Evolutionary conservation across 2,797 vertebrate species (phyloP), one percentile per base, ranked within the genome.

Genomic region (Micropoecilia bifurca): DNA sequence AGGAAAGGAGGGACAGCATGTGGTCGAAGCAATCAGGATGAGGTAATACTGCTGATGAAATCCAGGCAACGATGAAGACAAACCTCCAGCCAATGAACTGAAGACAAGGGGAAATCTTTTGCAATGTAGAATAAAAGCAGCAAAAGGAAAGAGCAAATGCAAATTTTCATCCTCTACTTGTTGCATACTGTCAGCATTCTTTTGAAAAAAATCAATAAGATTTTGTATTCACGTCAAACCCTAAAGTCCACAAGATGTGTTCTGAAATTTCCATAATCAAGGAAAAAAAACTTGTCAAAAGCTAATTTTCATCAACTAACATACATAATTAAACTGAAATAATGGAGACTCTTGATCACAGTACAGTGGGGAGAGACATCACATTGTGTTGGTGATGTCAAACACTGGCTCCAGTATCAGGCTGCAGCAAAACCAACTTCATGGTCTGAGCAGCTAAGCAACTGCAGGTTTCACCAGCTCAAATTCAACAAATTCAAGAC

Each of bases 1-100:
- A 41, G 63, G 63, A 41, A 12, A 61, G 30, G 28, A 73, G 30
- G 28, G 46, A 48, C 12, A 33, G 16, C 45, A 72, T 47, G 69
- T 46, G 14, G 43, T 45, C 28, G 45, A 28, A 30, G 71, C 47
- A 28, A 33, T 79, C 47, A 25, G 76, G 80, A 79, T 83, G 83
- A 90, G 68, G 77, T 81, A 83, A 88, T 66, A 77, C 77, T n/a
- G 45, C 78, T 81, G 82, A 87, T 89, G 80, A 81, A 87, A 85
- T 77, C 36, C 63, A 68, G 63, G 39, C 61, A 66, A 39, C 18
- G 18, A 36, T 74, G 74, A 87, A 14, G 5, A 71, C 79, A 83
- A 41, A 74, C 79, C 36, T 46, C 41, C 36, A 68, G 20, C 36
- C 63, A 68, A 68, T 41, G 20, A 68, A 36, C 9, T 13, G 9